These are phyloP conservation scores for Margaritifera margaritifera DNA, from an alignment of 2,888 invertebrate species.

Conservation along the genomic window DNA sequence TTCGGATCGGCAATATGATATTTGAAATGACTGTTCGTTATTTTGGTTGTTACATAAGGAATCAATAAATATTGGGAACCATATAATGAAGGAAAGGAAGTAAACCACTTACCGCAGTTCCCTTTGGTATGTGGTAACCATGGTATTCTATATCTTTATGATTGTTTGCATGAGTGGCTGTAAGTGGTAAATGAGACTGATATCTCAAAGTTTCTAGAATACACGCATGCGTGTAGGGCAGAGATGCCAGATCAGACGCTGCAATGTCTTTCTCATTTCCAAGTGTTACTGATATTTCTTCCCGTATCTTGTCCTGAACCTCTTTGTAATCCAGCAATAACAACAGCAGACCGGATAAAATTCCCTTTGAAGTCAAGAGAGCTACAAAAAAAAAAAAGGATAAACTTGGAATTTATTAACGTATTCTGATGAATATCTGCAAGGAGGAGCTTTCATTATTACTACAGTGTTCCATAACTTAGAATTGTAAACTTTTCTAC, in stretches of 20 bases:
- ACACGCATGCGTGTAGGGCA: constrained; percentile 57
- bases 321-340: constrained; percentile 48
- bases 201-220: constrained; percentile 54
- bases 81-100: too few species aligned
- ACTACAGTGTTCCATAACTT: too few species aligned
- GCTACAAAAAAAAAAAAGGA: constrained; percentile 27
- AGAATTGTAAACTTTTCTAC: too few species aligned
- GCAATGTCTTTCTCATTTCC: constrained; percentile 42
- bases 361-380: constrained; percentile 44
- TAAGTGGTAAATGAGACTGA: constrained; percentile 54
- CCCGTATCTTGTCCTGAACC: constrained; percentile 48
- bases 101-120: constrained; percentile 36
- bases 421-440: too few species aligned
- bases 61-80: too few species aligned
- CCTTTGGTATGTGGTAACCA: constrained; percentile 42
- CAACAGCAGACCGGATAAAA: constrained; percentile 47
- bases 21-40: too few species aligned
- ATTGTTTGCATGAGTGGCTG: constrained; percentile 55
- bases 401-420: too few species aligned
- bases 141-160: constrained; percentile 35
- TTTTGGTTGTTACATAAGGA: too few species aligned
- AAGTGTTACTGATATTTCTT: constrained; percentile 53
- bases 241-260: constrained; percentile 27
- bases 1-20: too few species aligned
- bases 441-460: too few species aligned